Conservation (phyloP, 2,113 vertebrate genomes). For the Neotragus pygmaeus region DNA sequence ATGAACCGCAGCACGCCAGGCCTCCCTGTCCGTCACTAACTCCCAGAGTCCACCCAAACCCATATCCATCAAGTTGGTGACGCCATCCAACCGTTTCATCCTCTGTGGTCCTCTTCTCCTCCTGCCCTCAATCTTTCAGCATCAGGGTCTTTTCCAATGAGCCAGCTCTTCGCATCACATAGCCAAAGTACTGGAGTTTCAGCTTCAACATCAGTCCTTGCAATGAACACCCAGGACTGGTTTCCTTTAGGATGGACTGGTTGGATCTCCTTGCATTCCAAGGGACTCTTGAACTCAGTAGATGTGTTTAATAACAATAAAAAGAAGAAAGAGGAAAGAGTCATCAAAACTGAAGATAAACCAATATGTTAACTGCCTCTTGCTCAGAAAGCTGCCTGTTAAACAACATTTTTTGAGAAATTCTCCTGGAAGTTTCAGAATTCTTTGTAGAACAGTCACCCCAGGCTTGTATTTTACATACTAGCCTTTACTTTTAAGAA, state of each 20-base stretch:
- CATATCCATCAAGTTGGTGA: neutral
- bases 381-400: neutral
- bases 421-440: neutral
- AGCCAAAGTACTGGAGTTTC: neutral
- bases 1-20: neutral
- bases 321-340: neutral
- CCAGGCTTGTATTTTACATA: neutral
- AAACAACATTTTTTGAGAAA: slow-evolving; percentile 29
- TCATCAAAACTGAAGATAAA: neutral
- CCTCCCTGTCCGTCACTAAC: neutral
- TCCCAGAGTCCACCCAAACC: neutral
- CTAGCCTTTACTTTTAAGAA: neutral
- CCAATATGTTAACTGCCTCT: neutral
- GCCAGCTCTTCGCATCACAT: neutral
- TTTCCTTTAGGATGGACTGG: neutral
- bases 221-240: neutral
- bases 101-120: neutral
- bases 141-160: neutral
- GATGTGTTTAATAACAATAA: neutral
- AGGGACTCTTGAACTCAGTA: neutral
- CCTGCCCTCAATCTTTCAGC: neutral
- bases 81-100: neutral
- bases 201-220: neutral
- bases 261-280: neutral
- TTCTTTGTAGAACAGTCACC: neutral